A percentile compares a stretch with the other conserved stretches of the same genome.
Conservation (phyloP, 2,797 vertebrate species). For the Coregonus sp. region DNA sequence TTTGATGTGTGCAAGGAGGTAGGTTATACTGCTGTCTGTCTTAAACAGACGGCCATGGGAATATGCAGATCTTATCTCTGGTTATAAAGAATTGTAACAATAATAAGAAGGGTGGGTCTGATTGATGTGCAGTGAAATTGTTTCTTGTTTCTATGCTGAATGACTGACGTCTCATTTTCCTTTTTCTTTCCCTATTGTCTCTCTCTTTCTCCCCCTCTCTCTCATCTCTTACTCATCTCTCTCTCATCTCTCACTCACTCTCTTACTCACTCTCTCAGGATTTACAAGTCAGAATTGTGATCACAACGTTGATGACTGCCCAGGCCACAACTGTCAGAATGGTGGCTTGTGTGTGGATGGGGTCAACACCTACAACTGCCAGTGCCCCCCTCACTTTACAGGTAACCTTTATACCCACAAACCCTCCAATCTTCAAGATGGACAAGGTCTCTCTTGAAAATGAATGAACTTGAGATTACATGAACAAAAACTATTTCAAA, state of each 20-base stretch:
- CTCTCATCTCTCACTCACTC: constrained; percentile 21
- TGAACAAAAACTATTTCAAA: neutral
- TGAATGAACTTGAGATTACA: neutral
- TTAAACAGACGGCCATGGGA: constrained; percentile 44
- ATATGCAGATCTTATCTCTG: constrained; percentile 39
- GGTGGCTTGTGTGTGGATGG: constrained; percentile 91
- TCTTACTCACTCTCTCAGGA: constrained; percentile 68
- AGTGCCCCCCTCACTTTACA: constrained; percentile 89
- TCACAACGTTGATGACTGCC: constrained; percentile 92
- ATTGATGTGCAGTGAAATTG: constrained; percentile 44
- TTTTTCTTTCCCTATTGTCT: neutral
- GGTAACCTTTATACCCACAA: constrained; percentile 63
- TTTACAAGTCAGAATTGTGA: constrained; percentile 91
- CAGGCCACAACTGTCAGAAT: constrained; percentile 87
- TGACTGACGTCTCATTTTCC: neutral
- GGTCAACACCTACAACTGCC: constrained; percentile 96
- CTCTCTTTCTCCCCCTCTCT: neutral
- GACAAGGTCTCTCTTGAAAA: neutral
- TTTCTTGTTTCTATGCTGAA: neutral
- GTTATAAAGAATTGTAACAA: constrained; percentile 17
- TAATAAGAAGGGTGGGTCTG: constrained; percentile 27
- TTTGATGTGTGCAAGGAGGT: constrained; percentile 56
- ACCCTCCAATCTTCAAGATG: neutral
- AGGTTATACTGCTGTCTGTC: constrained; percentile 19
- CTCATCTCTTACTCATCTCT: neutral